Base-by-base conservation (phyloP, 2,113 vertebrate genomes). In the Siniperca chuatsi region DNA sequence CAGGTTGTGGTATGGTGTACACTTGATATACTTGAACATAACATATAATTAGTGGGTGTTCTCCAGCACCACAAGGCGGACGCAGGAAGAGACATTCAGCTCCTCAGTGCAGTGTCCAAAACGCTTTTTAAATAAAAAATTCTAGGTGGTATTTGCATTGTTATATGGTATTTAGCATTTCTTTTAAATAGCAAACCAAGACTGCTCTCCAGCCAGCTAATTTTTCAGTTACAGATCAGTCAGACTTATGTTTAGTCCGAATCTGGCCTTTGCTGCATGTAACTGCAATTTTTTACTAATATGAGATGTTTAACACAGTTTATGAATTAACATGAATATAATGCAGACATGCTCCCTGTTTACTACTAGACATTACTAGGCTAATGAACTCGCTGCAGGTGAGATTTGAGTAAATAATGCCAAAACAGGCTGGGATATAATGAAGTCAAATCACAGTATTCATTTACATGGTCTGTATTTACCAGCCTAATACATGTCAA, bases 151-250 rank as follows among this genome's bases (percentile, higher is more conserved):
- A 29, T 29, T 29, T 29, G 29, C 29, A 29, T 29, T 29, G 29
- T 25, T 25, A 25, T 25, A 25, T 25, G 25, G 25, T 25, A 25
- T 25, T 25, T 25, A 25, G 25, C 25, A 25, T 25, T 25, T 80
- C 13, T 79, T 58, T 48, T 40, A 71, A 62, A 84, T 23, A 57
- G 65, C 42, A 74, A 80, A 91, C 78, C 75, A n/a, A 90, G 42
- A 74, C 52, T 15, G 55, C 68, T 73, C 46, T 77, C 42, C 55
- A 50, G 48, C 46, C 81, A 75, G 78, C 54, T 87, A 25, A 50
- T 48, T 42, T 81, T 81, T 69, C 71, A 82, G 83, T 66, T 86
- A 83, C 35, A 74, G 35, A 76, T 70, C 42, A 52, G 52, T 62
- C 58, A 81, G 65, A 75, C 55, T 72, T 71, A 37, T 78, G 68